Evolutionary conservation across 2,888 invertebrate species (phyloP).

Genomic region (Cerastis leucographa): DNA sequence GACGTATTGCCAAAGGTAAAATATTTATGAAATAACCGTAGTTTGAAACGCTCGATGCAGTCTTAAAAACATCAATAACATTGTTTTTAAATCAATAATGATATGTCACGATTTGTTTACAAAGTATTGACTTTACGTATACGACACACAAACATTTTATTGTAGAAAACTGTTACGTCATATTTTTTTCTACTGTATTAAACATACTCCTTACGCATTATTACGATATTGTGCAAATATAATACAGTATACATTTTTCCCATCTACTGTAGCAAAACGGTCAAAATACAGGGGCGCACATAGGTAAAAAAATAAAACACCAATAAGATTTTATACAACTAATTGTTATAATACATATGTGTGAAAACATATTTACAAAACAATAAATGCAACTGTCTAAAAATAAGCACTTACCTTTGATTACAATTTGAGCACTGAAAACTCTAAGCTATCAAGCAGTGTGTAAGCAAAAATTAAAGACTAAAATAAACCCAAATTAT

Average conservation of each 20-base stretch:
- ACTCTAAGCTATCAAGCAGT: conserved; percentile 31
- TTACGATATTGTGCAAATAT: not conserved
- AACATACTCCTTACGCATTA: not conserved
- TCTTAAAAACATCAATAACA: not conserved
- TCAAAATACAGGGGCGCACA: conserved; percentile 11
- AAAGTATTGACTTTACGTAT: not conserved
- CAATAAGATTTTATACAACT: conserved; percentile 61
- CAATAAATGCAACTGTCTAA: conserved; percentile 46
- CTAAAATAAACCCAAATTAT: conserved; percentile 44
- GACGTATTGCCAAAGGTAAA: not conserved
- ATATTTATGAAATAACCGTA: not conserved
- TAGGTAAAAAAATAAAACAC: conserved; percentile 68
- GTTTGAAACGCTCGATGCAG: not conserved
- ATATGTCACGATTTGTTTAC: conserved; percentile 8
- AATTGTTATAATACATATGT: conserved; percentile 60
- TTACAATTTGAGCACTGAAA: conserved; percentile 34
- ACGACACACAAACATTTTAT: not conserved
- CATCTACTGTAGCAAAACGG: not conserved
- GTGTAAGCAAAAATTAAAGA: conserved; percentile 14
- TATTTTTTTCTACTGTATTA: not conserved
- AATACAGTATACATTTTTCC: not conserved
- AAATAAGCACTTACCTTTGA: conserved; percentile 62
- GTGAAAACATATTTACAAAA: conserved; percentile 53
- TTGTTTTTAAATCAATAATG: not conserved
- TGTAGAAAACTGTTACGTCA: not conserved